Evolutionary conservation across 2,113 vertebrate species (phyloP).

Genomic region (Emberiza fucata): DNA sequence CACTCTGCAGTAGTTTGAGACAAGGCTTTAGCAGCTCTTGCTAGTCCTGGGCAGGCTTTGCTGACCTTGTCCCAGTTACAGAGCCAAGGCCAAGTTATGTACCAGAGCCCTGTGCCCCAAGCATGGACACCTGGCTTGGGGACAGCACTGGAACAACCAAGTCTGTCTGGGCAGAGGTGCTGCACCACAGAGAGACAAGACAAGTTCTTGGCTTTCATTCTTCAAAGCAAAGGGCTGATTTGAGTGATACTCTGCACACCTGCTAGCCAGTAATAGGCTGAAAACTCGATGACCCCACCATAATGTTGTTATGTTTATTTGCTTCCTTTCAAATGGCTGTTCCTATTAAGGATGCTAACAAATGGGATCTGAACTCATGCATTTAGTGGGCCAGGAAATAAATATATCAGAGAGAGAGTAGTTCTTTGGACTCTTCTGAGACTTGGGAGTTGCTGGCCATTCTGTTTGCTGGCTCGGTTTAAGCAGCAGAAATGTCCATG

Average conservation of each 20-base stretch:
- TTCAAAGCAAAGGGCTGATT: not conserved
- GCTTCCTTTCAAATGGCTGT: conserved; percentile 31
- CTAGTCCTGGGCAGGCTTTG: not conserved
- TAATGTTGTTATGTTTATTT: conserved; percentile 39
- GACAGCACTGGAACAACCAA: not conserved
- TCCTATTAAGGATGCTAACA: not conserved
- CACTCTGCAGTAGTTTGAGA: not conserved
- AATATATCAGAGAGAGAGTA: not conserved
- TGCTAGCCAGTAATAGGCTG: not conserved
- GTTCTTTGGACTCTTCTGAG: not conserved
- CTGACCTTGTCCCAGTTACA: not conserved
- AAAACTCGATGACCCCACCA: not conserved
- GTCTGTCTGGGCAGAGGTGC: not conserved
- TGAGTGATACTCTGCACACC: not conserved
- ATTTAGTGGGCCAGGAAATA: conserved; percentile 40
- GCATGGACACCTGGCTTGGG: not conserved
- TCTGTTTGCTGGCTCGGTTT: not conserved
- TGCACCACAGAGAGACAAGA: not conserved
- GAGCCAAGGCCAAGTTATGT: accelerated
- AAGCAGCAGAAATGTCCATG: conserved; percentile 16
- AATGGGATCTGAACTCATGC: conserved; percentile 14
- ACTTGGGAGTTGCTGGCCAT: not conserved
- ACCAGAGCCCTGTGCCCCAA: not conserved
- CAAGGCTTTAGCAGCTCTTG: not conserved
- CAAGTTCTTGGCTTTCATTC: not conserved